Conservation (phyloP, 2,888 invertebrate species). For the Eulithis testata region DNA sequence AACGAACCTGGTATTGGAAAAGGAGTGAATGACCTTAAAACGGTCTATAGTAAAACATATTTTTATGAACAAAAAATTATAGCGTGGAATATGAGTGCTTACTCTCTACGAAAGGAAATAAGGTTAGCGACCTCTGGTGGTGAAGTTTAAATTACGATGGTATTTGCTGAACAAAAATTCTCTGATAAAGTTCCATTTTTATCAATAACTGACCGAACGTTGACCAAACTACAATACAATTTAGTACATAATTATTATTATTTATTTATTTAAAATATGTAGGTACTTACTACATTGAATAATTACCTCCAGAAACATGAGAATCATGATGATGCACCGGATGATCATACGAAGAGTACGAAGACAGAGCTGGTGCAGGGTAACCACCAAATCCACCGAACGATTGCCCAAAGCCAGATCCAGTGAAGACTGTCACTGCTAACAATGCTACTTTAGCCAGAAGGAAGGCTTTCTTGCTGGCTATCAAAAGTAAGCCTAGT, state of each 20-base stretch:
- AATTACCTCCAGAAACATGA: conserved; percentile 42
- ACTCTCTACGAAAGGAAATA: too few relatives aligned
- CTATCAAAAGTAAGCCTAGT: conserved; percentile 87
- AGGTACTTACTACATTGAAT: background rate
- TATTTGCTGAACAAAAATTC: too few relatives aligned
- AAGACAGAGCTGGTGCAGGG: conserved; percentile 54
- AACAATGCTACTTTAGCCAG: conserved; percentile 90
- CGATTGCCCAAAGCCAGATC: conserved; percentile 73
- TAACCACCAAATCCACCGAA: conserved; percentile 56
- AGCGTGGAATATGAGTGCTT: too few relatives aligned
- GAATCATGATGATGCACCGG: conserved; percentile 63
- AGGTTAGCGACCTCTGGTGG: too few relatives aligned
- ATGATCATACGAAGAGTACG: conserved; percentile 67
- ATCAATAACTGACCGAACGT: too few relatives aligned
- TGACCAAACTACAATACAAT: too few relatives aligned
- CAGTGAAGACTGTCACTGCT: conserved; percentile 88
- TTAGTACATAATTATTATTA: too few relatives aligned
- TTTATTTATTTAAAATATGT: too few relatives aligned
- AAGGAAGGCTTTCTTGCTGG: conserved; percentile 91
- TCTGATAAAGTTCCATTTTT: too few relatives aligned
- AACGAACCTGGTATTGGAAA: conserved; percentile 55
- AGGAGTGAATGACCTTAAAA: conserved; percentile 16
- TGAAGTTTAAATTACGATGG: too few relatives aligned
- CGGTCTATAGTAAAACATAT: background rate
- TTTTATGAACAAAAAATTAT: background rate